Evolutionary conservation across 2,797 vertebrate genomes (phyloP).

Genomic region (Enteromius mattozi): DNA sequence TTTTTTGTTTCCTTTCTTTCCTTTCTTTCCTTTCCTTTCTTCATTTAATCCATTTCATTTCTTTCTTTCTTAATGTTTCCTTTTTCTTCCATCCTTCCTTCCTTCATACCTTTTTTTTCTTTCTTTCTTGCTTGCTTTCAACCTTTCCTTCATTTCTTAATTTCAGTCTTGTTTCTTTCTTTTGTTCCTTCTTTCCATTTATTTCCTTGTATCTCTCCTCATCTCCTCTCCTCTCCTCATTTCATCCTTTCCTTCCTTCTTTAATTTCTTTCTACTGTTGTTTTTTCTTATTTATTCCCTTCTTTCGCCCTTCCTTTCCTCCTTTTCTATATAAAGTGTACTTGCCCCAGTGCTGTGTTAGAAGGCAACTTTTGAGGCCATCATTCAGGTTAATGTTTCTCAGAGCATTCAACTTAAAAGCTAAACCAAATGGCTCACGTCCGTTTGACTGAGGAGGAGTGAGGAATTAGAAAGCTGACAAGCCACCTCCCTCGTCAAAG

Average conservation of each 20-base stretch:
- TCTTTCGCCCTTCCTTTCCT: not conserved
- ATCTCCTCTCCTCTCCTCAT: not conserved
- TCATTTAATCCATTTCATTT: too few relatives aligned
- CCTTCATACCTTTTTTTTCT: not conserved
- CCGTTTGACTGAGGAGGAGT: conserved; percentile 28
- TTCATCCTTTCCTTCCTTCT: not conserved
- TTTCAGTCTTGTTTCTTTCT: not conserved
- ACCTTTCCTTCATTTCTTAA: not conserved
- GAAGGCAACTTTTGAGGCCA: not conserved
- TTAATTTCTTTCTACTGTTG: not conserved
- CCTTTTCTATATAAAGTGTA: not conserved
- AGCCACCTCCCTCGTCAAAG: conserved; percentile 37
- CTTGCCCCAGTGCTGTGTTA: not conserved
- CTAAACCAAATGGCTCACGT: conserved; percentile 34
- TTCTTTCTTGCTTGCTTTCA: not conserved
- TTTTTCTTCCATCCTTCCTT: not conserved
- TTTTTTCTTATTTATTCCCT: not conserved
- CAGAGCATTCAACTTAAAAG: conserved; percentile 4
- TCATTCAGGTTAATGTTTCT: conserved; percentile 20
- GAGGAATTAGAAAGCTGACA: conserved; percentile 38
- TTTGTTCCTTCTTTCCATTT: not conserved
- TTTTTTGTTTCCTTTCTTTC: not conserved
- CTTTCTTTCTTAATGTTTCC: too few relatives aligned
- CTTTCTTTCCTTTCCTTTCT: not conserved
- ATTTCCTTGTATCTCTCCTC: not conserved